A percentile compares a stretch with the other conserved stretches of the same genome.
phyloP scores from a whole-genome alignment of 2,888 invertebrate species.

The Ametastegia equiseti region DNA sequence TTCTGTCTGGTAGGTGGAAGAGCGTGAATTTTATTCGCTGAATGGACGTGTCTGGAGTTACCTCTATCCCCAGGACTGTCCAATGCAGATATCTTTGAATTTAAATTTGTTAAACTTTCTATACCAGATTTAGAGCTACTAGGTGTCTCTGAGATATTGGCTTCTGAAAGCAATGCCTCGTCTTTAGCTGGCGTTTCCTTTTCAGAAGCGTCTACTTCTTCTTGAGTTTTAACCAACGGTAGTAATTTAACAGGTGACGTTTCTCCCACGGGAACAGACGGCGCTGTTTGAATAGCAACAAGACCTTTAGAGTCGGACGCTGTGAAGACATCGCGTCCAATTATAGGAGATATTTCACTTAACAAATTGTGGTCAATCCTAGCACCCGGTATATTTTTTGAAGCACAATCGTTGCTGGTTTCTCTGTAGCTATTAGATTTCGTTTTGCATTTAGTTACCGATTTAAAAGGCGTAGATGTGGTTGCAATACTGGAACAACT shows the following conservation, averaged over 20 bases:
- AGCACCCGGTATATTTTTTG: constrained; percentile 29
- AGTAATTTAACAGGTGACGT: constrained; percentile 67
- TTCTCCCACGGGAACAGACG: constrained; percentile 51
- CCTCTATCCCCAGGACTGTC: constrained; percentile 57
- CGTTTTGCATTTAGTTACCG: constrained; percentile 51
- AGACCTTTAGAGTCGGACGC: background rate
- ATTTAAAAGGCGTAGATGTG: constrained; percentile 55
- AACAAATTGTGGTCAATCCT: background rate
- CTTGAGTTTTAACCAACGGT: constrained; percentile 57
- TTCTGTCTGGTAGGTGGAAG: background rate
- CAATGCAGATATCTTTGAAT: constrained; percentile 68
- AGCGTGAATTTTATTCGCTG: background rate
- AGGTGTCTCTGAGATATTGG: constrained; percentile 71
- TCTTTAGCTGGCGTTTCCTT: constrained; percentile 71
- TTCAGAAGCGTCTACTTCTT: background rate
- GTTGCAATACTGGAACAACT: constrained; percentile 52
- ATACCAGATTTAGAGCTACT: constrained; percentile 68
- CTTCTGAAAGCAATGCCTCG: constrained; percentile 64
- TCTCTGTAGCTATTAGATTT: constrained; percentile 53
- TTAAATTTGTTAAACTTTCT: constrained; percentile 67
- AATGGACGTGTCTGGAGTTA: constrained; percentile 1
- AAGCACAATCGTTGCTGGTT: constrained; percentile 55
- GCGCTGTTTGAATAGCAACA: background rate
- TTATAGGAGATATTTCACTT: constrained; percentile 1
- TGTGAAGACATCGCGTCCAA: background rate